phyloP scores from a whole-genome alignment of 2,797 vertebrate genomes.

The Gambusia yucatana region DNA sequence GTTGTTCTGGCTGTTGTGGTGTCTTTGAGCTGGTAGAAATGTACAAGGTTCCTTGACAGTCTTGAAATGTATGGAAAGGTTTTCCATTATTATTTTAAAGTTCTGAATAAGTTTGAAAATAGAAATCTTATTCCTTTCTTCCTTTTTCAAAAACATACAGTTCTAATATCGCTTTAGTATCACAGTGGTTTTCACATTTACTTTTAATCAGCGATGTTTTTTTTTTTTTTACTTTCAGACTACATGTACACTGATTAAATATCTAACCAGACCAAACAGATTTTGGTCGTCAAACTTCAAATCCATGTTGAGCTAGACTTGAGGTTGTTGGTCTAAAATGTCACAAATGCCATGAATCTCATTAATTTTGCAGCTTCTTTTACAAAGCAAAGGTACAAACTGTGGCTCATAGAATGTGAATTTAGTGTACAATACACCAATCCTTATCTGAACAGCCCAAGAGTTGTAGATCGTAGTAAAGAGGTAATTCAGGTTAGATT shows the following conservation, averaged over 20 bases:
- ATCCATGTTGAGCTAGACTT: background rate
- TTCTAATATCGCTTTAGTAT: background rate
- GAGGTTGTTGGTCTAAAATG: background rate
- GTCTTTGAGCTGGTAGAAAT: background rate
- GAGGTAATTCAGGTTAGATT: background rate
- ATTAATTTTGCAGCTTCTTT: background rate
- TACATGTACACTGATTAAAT: background rate
- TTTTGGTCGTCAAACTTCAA: background rate
- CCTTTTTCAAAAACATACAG: background rate
- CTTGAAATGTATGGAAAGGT: background rate
- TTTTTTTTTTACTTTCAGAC: background rate
- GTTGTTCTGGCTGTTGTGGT: background rate
- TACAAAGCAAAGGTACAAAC: background rate
- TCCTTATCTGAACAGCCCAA: background rate
- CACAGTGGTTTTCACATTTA: background rate
- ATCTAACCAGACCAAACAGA: background rate
- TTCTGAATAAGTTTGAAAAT: background rate
- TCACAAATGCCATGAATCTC: background rate
- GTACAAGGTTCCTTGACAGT: background rate
- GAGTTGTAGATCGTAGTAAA: background rate
- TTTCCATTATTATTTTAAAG: background rate
- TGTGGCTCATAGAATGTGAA: background rate
- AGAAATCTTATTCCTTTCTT: background rate
- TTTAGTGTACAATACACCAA: background rate
- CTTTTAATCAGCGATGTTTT: background rate